phyloP scores from a whole-genome alignment of 2,888 invertebrate species.

The Mamestra brassicae region DNA sequence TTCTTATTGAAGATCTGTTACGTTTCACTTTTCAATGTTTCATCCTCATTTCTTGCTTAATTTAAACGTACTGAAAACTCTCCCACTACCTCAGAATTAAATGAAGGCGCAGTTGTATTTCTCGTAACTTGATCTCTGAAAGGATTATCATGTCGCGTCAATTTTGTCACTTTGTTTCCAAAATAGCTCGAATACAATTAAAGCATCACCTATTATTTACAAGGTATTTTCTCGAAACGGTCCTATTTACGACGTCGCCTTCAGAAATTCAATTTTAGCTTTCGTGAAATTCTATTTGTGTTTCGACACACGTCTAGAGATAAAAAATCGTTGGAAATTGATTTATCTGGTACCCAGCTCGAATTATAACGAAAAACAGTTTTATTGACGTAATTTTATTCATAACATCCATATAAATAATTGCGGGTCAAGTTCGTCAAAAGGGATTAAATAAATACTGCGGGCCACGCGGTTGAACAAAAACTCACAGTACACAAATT shows the following conservation, averaged over 20 bases:
- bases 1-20: not conserved
- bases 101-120: constrained; percentile 10
- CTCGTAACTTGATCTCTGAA: constrained; percentile 19
- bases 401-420: not conserved
- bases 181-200: constrained; percentile 41
- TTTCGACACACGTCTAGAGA: constrained; percentile 70
- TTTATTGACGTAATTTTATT: not conserved
- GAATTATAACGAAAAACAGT: constrained; percentile 7
- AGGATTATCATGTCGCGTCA: constrained; percentile 35
- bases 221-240: constrained; percentile 66
- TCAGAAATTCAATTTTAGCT: constrained; percentile 75
- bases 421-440: not conserved
- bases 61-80: not conserved
- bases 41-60: not conserved
- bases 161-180: constrained; percentile 28
- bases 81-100: not conserved
- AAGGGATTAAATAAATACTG: not conserved
- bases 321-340: constrained; percentile 70
- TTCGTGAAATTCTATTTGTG: constrained; percentile 74
- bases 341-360: constrained; percentile 63
- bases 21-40: not conserved
- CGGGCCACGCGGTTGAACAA: not conserved
- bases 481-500: not conserved
- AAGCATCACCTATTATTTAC: constrained; percentile 56
- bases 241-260: constrained; percentile 70